Conservation (phyloP, 2,888 invertebrate genomes). For the Phyllotreta cruciferae region DNA sequence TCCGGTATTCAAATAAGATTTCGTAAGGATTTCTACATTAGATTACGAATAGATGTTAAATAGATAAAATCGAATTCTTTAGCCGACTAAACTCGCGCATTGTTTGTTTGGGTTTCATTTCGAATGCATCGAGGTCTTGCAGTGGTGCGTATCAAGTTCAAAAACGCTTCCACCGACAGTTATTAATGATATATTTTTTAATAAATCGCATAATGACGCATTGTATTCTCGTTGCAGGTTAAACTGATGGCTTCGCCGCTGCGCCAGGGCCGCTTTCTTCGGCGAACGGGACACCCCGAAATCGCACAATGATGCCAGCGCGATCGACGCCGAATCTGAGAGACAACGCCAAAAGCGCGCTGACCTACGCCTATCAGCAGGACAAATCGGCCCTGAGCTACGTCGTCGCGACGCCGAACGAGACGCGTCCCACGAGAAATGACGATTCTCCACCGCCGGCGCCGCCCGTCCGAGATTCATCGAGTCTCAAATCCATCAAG, state of each 20-base stretch:
- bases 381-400: constrained; percentile 52
- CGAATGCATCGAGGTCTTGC: constrained; percentile 9
- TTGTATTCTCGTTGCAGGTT: constrained; percentile 45
- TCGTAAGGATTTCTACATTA: constrained; percentile 13
- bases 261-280: constrained; percentile 43
- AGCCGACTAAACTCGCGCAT: constrained; percentile 11
- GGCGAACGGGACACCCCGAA: constrained; percentile 39
- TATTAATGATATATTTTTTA: not conserved
- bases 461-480: constrained; percentile 72
- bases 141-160: no score
- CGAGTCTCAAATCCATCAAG: constrained; percentile 70
- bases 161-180: not conserved
- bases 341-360: constrained; percentile 40
- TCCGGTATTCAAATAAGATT: constrained; percentile 15
- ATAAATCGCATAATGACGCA: not conserved
- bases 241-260: constrained; percentile 53
- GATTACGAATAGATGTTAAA: constrained; percentile 9
- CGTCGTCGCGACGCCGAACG: constrained; percentile 36
- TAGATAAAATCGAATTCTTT: constrained; percentile 15
- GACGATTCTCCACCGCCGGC: constrained; percentile 65
- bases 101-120: constrained; percentile 7
- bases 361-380: constrained; percentile 54
- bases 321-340: constrained; percentile 60
- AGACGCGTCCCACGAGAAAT: constrained; percentile 55
- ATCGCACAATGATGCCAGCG: constrained; percentile 60